These are phyloP conservation scores for Bombus impatiens DNA, from an alignment of 1,140 invertebrate species.

Conservation along the genomic window DNA sequence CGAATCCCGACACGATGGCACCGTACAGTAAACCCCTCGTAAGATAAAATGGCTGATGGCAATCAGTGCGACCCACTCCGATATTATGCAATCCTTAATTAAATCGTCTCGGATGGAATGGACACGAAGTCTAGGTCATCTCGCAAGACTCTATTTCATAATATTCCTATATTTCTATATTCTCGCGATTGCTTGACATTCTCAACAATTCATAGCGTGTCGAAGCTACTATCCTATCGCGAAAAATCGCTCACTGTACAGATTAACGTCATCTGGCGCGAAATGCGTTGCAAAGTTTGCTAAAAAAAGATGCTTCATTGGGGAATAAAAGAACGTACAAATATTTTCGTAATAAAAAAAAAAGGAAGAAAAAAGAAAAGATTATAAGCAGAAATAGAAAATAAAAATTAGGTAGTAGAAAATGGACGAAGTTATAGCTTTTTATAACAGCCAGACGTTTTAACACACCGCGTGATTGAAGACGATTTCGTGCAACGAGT, in stretches of 20 bases:
- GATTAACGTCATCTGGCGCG: no score
- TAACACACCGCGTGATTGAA: not conserved
- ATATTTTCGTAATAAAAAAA: no score
- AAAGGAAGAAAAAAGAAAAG: no score
- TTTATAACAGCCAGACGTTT: not conserved
- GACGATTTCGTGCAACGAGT: not conserved
- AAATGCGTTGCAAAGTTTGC: no score
- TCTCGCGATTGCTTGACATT: not conserved
- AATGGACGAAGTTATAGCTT: not conserved
- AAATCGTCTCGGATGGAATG: conserved; percentile 63
- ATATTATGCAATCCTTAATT: conserved; percentile 73
- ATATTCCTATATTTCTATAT: not conserved
- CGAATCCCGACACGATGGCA: conserved; percentile 48
- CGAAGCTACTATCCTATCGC: no score
- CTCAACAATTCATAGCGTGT: not conserved
- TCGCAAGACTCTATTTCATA: not conserved
- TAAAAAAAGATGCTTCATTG: no score
- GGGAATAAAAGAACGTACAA: no score
- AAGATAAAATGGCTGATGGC: conserved; percentile 41
- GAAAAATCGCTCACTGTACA: no score
- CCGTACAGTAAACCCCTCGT: conserved; percentile 53
- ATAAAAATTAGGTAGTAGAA: not conserved
- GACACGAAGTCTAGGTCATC: not conserved
- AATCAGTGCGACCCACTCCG: conserved; percentile 63
- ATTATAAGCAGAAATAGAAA: not conserved